Evolutionary conservation across 1,140 invertebrate genomes (phyloP).

Genomic region (Sycophila sp.): DNA sequence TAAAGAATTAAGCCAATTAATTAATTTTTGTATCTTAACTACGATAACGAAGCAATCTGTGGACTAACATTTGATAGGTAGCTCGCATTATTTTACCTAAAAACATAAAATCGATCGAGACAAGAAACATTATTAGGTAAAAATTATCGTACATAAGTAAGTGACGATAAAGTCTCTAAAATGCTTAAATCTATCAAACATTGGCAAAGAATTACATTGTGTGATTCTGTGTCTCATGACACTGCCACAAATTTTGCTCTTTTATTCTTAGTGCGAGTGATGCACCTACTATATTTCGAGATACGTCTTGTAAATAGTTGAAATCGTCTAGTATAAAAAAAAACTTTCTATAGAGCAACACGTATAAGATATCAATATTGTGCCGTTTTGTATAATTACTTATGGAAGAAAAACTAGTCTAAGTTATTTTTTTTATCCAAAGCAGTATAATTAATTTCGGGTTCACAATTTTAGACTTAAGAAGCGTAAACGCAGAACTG

Average conservation of each 20-base stretch:
- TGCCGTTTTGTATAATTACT: constrained; percentile 11
- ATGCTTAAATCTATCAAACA: too few species aligned
- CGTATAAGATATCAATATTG: not conserved
- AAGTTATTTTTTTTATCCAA: constrained; percentile 2
- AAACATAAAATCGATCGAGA: too few species aligned
- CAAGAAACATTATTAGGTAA: too few species aligned
- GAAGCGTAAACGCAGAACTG: not conserved
- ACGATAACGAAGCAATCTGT: too few species aligned
- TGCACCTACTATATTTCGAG: not conserved
- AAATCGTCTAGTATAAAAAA: constrained; percentile 1
- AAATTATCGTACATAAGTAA: too few species aligned
- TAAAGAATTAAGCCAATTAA: too few species aligned
- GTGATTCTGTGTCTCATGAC: not conserved
- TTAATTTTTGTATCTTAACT: too few species aligned
- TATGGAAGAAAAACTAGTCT: constrained; percentile 22
- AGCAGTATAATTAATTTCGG: constrained; percentile 10
- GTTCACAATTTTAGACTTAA: not conserved
- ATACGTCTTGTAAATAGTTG: constrained; percentile 3
- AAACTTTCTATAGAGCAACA: constrained; percentile 4
- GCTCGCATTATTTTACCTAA: too few species aligned
- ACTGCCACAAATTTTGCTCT: not conserved
- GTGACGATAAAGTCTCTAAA: too few species aligned
- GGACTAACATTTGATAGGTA: too few species aligned
- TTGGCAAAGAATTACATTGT: too few species aligned
- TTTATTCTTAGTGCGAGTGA: not conserved